Percentiles rank a stretch among this genome's conserved stretches.
Evolutionary conservation across 1,140 invertebrate genomes (phyloP).

Genomic region (Dreissena rostriformis): DNA sequence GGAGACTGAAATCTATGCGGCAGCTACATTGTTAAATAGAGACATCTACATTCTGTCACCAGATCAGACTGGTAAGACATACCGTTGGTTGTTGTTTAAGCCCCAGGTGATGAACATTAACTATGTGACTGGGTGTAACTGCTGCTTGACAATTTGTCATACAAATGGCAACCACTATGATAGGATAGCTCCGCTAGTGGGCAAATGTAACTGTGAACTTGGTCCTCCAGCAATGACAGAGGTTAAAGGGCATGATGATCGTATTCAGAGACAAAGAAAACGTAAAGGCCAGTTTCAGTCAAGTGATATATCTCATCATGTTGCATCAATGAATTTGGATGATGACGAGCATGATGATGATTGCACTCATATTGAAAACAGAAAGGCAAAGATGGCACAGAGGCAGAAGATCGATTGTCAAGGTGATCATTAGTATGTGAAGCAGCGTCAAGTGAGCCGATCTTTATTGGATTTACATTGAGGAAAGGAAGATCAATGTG

Average conservation of each 20-base stretch:
- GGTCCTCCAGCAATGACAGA: conserved; percentile 62
- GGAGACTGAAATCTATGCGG: conserved; percentile 75
- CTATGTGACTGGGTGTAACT: conserved; percentile 45
- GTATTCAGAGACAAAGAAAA: too few relatives aligned
- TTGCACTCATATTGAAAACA: too few relatives aligned
- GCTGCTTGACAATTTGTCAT: conserved; percentile 73
- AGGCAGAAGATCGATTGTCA: too few relatives aligned
- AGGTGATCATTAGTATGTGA: too few relatives aligned
- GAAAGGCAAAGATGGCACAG: too few relatives aligned
- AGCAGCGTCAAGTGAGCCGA: too few relatives aligned
- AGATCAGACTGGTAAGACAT: conserved; percentile 64
- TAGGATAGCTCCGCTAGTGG: conserved; percentile 59
- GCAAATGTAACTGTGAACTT: conserved; percentile 68
- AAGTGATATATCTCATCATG: too few relatives aligned
- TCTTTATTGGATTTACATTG: too few relatives aligned
- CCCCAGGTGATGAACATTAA: conserved; percentile 63
- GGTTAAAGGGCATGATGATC: conserved; percentile 55
- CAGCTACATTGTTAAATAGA: conserved; percentile 71
- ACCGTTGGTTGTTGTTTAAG: conserved; percentile 72
- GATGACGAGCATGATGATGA: too few relatives aligned
- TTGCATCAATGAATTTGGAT: too few relatives aligned
- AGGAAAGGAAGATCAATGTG: too few relatives aligned
- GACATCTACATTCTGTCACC: conserved; percentile 75
- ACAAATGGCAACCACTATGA: conserved; percentile 76
- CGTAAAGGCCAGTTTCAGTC: too few relatives aligned